Evolutionary conservation across 2,888 invertebrate species (phyloP).

Genomic region (Nudaria mundana): DNA sequence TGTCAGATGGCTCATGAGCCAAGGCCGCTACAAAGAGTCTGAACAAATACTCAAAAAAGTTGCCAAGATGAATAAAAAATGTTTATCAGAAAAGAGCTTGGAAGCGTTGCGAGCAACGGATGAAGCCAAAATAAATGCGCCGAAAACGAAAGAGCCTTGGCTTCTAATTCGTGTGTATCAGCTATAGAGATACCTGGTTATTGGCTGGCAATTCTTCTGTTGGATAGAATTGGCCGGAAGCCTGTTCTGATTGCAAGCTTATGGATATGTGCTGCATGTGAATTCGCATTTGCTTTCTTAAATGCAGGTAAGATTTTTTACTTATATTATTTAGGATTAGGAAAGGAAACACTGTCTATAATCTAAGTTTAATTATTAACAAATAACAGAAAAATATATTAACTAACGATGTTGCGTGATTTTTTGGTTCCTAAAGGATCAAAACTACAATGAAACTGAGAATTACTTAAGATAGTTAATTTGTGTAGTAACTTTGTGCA

Average conservation of each 20-base stretch:
- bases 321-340: no score
- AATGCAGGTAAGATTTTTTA: conserved; percentile 70
- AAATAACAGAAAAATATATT: no score
- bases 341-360: no score
- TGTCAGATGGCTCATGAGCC: conserved; percentile 89
- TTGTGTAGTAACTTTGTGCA: no score
- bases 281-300: conserved; percentile 82
- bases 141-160: conserved; percentile 59
- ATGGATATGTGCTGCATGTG: conserved; percentile 82
- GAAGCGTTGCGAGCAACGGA: conserved; percentile 58
- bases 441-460: no score
- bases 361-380: no score
- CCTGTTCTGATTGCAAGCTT: conserved; percentile 83
- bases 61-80: conserved; percentile 82
- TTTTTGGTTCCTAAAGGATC: no score
- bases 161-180: conserved; percentile 63
- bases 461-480: background rate
- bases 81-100: conserved; percentile 77
- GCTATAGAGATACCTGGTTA: conserved; percentile 88
- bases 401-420: no score
- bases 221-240: conserved; percentile 84
- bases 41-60: conserved; percentile 83
- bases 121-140: conserved; percentile 51
- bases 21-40: conserved; percentile 84
- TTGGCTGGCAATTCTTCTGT: conserved; percentile 82